Evolutionary conservation across 2,888 invertebrate species (phyloP).

Genomic region (Galeruca laticollis): DNA sequence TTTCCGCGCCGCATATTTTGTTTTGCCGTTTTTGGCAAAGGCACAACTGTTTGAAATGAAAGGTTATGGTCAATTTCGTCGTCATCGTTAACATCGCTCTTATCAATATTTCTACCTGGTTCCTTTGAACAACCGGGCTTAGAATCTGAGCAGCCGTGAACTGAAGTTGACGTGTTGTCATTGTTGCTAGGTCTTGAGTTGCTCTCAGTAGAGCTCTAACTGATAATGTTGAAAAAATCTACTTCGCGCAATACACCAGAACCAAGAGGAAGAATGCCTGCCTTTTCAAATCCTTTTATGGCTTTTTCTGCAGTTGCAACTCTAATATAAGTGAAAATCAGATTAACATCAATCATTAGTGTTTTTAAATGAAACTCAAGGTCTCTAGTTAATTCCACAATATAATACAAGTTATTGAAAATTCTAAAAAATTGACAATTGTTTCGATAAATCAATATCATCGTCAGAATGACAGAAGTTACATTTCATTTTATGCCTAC

Average conservation of each 20-base stretch:
- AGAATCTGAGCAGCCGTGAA: neutral
- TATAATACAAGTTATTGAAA: too few species aligned
- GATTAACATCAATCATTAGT: conserved; percentile 24
- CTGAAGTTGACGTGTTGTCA: too few species aligned
- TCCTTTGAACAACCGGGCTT: neutral
- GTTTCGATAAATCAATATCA: too few species aligned
- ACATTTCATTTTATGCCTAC: too few species aligned
- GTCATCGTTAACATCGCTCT: neutral
- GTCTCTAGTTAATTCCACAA: too few species aligned
- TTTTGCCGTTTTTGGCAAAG: conserved; percentile 1
- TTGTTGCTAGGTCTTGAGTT: neutral
- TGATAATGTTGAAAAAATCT: neutral
- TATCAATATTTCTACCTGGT: neutral
- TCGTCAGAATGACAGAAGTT: too few species aligned
- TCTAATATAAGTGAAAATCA: conserved; percentile 24
- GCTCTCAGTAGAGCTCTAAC: neutral
- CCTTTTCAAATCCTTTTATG: conserved; percentile 33
- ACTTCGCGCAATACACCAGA: conserved; percentile 18
- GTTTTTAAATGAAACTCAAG: too few species aligned
- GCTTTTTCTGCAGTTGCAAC: conserved; percentile 27
- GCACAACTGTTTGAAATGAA: neutral
- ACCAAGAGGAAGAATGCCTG: conserved; percentile 30
- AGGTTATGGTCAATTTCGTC: neutral
- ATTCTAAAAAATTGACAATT: too few species aligned
- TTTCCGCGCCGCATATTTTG: neutral